Percentiles rank a stretch among this genome's conserved stretches.
Evolutionary conservation across 2,888 invertebrate genomes (phyloP).

Genomic region (Microplitis deprimator): DNA sequence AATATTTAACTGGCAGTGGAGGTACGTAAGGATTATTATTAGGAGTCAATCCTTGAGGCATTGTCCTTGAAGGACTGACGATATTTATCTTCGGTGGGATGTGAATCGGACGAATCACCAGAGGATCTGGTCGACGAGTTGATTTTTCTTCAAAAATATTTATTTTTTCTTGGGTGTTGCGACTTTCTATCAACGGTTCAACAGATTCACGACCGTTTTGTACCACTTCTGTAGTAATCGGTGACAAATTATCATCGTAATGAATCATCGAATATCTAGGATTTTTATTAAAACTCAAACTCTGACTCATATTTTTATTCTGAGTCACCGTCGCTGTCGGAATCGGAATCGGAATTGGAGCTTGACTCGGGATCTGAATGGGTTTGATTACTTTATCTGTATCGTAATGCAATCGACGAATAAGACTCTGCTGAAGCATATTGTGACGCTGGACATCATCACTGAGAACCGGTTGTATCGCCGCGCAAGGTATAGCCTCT

Average conservation of each 20-base stretch:
- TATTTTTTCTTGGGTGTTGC: slow-evolving; percentile 61
- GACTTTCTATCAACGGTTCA: slow-evolving; percentile 52
- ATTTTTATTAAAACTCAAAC: not conserved
- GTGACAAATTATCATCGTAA: not conserved
- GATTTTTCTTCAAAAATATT: slow-evolving; percentile 58
- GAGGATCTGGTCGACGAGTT: slow-evolving; percentile 52
- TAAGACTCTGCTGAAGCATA: slow-evolving; percentile 63
- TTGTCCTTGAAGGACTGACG: slow-evolving; percentile 52
- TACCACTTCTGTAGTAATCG: not conserved
- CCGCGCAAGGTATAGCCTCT: not conserved
- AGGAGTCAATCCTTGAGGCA: not conserved
- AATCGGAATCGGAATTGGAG: not conserved
- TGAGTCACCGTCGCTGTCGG: not conserved
- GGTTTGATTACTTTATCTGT: not conserved
- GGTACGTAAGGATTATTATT: slow-evolving; percentile 20
- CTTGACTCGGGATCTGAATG: not conserved
- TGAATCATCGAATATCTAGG: not conserved
- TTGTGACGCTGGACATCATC: slow-evolving; percentile 66
- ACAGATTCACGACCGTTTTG: slow-evolving; percentile 14
- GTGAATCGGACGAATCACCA: slow-evolving; percentile 51
- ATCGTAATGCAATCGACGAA: slow-evolving; percentile 47
- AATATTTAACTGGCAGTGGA: slow-evolving; percentile 46
- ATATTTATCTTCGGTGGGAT: slow-evolving; percentile 54
- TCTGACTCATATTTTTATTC: not conserved
- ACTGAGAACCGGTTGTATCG: slow-evolving; percentile 37